Base-by-base conservation (phyloP, 2,113 vertebrate genomes). In the Hiodon tergisus region DNA sequence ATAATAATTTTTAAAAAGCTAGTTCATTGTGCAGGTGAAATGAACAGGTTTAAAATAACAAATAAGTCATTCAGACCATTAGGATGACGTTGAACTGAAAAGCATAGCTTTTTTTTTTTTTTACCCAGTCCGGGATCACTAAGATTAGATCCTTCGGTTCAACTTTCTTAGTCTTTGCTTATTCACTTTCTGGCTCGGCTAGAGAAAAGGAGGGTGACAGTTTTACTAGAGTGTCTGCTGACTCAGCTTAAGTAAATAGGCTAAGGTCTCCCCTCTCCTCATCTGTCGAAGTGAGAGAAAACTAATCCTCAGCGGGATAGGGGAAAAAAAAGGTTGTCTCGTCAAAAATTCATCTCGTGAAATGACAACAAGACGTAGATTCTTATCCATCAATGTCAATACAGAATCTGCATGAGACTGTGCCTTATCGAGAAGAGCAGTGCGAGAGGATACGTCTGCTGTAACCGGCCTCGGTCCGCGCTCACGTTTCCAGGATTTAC, bases 321-420 rank as follows among this genome's bases (percentile, higher is more conserved):
- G 31, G 2, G 2, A 31, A 31, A 31, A 71, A 66, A 52, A 66
- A 71, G 17, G 54, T 47, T 53, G 13, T 7, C 51, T 58, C 61
- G 57, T 72, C 57, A 60, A 72, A 72, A 58, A 71, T 11, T 46
- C 67, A 16, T 51, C 50, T 58, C 69, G 47, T 17, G 58, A 71
- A 48, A 46, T 71, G 69, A 46, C 69, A 71, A 47, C 54, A 58
- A 9, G 50, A 16, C n/a, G n/a, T 6, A n/a, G 4, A 62, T 73
- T 3, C 72, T 73, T 61, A 62, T 61, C 47, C 58, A 17, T 61
- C 58, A 73, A 73, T n/a, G 61, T 61, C 57, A 73, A 8, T 52
- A 16, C 4, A 16, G 57, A 62, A 62, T 73, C 50, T 74, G 61
- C 60, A 53, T 53, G 14, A 46, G n/a, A 66, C 54, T 5, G 9